Evolutionary conservation across 37 sponge, comb jelly and placozoan species (phyloP).

Genomic region (Crambe crambe): DNA sequence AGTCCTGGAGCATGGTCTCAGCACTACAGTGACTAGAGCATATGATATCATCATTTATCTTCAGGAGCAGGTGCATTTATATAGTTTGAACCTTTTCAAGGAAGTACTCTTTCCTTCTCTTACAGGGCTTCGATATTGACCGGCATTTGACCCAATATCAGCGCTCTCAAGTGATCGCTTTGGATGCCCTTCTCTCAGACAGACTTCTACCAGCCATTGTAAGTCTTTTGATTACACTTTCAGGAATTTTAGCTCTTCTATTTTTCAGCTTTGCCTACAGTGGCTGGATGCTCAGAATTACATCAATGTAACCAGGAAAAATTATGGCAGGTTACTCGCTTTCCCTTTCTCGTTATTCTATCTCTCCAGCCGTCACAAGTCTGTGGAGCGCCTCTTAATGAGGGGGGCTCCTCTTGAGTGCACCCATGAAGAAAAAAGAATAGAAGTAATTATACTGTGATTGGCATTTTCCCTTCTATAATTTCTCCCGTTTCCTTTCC

Average conservation of each 20-base stretch:
- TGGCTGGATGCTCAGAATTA: constrained; percentile 73
- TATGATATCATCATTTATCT: constrained; percentile 38
- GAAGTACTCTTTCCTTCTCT: background rate
- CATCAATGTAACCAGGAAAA: constrained; percentile 38
- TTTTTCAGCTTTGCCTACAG: constrained; percentile 41
- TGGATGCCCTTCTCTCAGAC: constrained; percentile 38
- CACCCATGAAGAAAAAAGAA: constrained; percentile 39
- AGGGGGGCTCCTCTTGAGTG: constrained; percentile 29
- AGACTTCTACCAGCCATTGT: constrained; percentile 57
- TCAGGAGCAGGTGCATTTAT: constrained; percentile 27
- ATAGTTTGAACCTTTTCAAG: background rate
- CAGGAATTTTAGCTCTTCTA: background rate
- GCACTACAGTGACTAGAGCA: background rate
- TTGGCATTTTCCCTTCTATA: background rate
- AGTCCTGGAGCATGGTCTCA: constrained; percentile 7
- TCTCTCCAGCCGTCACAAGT: constrained; percentile 29
- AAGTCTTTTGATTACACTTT: background rate
- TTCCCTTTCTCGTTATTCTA: constrained; percentile 56
- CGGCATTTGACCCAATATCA: background rate
- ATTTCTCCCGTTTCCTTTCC: too few species aligned
- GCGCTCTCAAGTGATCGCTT: constrained; percentile 34
- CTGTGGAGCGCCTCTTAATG: constrained; percentile 20
- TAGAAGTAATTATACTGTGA: constrained; percentile 40
- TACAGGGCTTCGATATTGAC: constrained; percentile 46
- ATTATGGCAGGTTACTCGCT: constrained; percentile 21